Evolutionary conservation across 2,113 vertebrate genomes (phyloP).

Genomic region (Lycaon pictus): DNA sequence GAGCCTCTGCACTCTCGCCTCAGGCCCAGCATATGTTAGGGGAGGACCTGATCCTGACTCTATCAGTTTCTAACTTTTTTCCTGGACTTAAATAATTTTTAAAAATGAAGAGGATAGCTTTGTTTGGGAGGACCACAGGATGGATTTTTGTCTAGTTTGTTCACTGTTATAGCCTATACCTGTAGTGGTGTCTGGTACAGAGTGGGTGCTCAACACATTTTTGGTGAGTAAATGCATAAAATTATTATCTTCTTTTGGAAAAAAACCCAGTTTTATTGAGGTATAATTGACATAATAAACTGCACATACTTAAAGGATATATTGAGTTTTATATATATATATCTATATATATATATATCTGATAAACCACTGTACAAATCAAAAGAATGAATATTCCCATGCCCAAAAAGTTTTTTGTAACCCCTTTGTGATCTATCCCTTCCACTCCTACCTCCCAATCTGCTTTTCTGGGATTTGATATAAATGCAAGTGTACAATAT

Average conservation of each 20-base stretch:
- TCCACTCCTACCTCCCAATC: neutral
- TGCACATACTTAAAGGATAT: neutral
- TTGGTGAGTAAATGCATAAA: constrained; percentile 16
- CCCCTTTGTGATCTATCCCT: neutral
- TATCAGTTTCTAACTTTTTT: neutral
- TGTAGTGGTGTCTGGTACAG: neutral
- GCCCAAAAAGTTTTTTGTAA: neutral
- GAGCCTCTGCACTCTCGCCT: neutral
- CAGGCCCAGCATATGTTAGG: neutral
- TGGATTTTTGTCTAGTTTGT: neutral
- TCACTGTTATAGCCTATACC: neutral
- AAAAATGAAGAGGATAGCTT: neutral
- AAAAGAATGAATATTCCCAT: neutral
- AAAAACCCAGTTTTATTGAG: neutral
- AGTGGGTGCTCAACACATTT: neutral
- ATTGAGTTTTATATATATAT: neutral
- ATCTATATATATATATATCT: neutral
- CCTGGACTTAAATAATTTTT: neutral
- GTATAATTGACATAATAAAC: neutral
- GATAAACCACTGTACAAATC: neutral
- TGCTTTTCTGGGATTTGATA: neutral
- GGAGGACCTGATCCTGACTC: neutral
- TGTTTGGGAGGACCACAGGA: neutral
- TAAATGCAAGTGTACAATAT: neutral
- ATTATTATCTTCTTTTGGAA: neutral